Conservation (phyloP, 2,888 invertebrate genomes). For the Epirrhoe tristata region DNA sequence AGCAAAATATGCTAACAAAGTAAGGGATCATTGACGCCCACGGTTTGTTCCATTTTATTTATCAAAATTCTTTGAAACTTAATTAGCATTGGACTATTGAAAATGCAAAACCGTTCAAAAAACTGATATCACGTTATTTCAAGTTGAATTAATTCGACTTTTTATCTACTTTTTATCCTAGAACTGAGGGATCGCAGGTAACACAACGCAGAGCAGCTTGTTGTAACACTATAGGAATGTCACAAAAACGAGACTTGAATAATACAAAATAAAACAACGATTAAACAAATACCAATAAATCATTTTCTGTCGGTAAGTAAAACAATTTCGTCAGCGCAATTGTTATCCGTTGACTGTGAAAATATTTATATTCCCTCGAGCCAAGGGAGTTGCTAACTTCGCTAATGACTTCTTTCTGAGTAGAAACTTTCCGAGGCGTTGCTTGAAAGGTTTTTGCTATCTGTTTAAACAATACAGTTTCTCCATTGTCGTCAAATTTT, state of each 20-base stretch:
- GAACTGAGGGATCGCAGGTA: too few species aligned
- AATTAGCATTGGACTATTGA: neutral
- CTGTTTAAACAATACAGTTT: constrained; percentile 68
- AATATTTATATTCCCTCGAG: constrained; percentile 76
- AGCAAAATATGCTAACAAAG: constrained; percentile 27
- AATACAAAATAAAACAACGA: constrained; percentile 6
- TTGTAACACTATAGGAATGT: neutral
- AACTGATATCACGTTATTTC: neutral
- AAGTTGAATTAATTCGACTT: too few species aligned
- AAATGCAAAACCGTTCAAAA: neutral
- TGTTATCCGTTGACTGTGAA: constrained; percentile 70
- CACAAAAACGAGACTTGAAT: neutral
- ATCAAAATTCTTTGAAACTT: neutral
- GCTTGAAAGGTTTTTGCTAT: constrained; percentile 72
- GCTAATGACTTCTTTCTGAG: constrained; percentile 81
- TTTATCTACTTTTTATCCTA: too few species aligned
- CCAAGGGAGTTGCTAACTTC: constrained; percentile 71
- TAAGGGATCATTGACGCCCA: constrained; percentile 13
- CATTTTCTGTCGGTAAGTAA: constrained; percentile 57
- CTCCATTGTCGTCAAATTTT: constrained; percentile 66
- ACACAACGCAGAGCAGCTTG: too few species aligned
- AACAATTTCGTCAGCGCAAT: constrained; percentile 64
- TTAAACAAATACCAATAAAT: constrained; percentile 42
- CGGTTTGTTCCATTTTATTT: neutral
- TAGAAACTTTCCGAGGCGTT: constrained; percentile 67